Evolutionary conservation across 2,888 invertebrate genomes (phyloP).

Genomic region (Pandemis corylana): DNA sequence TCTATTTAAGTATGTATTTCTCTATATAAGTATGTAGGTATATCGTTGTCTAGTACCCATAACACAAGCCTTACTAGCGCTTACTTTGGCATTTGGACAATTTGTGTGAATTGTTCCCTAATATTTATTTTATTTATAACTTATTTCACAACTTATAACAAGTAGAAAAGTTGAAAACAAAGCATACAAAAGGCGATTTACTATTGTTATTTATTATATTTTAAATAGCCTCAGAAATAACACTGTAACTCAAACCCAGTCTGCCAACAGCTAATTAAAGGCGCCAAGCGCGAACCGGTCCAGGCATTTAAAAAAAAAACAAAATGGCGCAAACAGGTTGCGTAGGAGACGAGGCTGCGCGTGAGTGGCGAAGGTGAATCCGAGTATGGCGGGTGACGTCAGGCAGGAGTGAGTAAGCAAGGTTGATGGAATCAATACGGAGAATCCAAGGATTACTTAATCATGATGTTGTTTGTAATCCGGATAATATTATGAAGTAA

Average conservation of each 20-base stretch:
- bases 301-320: constrained; percentile 3
- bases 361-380: constrained; percentile 41
- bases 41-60: too few relatives aligned
- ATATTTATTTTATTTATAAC: too few relatives aligned
- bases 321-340: constrained; percentile 13
- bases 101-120: too few relatives aligned
- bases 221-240: neutral
- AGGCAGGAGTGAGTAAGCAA: constrained; percentile 10
- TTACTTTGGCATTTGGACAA: too few relatives aligned
- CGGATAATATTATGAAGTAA: too few relatives aligned
- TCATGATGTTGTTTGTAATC: neutral
- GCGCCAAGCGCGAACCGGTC: constrained; percentile 1
- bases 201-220: neutral
- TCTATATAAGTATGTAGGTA: too few relatives aligned
- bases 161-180: too few relatives aligned
- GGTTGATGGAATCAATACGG: constrained; percentile 3
- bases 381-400: constrained; percentile 40
- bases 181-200: too few relatives aligned
- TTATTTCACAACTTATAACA: too few relatives aligned
- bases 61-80: too few relatives aligned
- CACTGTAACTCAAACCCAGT: neutral
- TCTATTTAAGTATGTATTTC: too few relatives aligned
- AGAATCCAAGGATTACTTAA: neutral
- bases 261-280: neutral
- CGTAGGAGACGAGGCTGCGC: constrained; percentile 27